Base-by-base conservation (phyloP, 2,113 vertebrate genomes). In the Megatriorchis doriae region DNA sequence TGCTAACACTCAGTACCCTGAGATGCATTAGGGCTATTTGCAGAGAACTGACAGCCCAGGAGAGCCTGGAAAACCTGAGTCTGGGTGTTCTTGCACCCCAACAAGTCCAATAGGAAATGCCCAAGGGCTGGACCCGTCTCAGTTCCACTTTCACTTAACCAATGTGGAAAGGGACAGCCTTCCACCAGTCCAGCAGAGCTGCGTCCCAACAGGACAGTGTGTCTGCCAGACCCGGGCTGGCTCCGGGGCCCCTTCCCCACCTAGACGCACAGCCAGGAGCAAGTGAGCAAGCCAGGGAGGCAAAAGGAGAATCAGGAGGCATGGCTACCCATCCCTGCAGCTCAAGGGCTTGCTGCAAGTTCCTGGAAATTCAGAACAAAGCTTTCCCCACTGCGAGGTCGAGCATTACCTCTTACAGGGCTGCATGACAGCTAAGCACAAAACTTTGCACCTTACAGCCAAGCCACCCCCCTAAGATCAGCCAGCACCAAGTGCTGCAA, bases 241-340 rank as follows among this genome's bases (percentile, higher is more conserved):
- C 34, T 43, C 61, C 3, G 2, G 36, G 43, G 21, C 18, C 34
- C 25, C n/a, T n/a, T 72, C 29, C 21, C 38, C 5, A 21, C 42
- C 11, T 45, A 81, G 32, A 70, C 17, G 14, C 43, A 42, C 0
- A 0, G 45, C 32, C 65, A 84, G 59, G 9, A 81, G 18, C 0
- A 0, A 77, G 34, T 0, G 0, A 77, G 34, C 53, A 68, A 66
- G n/a, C 10, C 19, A 40, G n/a, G 45, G 22, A 72, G 50, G 36
- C 25, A 87, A 67, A 47, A 65, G n/a, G 34, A 84, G 53, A 70
- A 4, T 14, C 52, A 56, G 15, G 22, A 82, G 31, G 48, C 56
- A 56, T 2, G 0, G 5, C 3, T 13, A 48, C 21, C n/a, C 15
- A 15, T 25, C 18, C 43, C 48, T 42, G 62, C 47, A 68, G 26